Evolutionary conservation across 1,140 invertebrate genomes (phyloP).

Genomic region (Tetragonula clypearis): DNA sequence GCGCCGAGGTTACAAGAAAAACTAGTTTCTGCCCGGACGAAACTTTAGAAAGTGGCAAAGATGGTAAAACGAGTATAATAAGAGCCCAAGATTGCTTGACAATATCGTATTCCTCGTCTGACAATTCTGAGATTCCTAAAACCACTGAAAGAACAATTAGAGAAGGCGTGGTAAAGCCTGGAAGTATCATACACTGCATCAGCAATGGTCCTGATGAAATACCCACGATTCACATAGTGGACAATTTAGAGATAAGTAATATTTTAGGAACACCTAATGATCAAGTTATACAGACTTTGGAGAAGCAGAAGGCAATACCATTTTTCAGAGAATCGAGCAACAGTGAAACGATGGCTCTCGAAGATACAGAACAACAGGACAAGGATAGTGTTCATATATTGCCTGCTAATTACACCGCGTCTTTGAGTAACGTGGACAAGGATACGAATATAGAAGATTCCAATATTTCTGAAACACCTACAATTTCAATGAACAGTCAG

Average conservation of each 20-base stretch:
- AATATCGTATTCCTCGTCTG: slow-evolving; percentile 41
- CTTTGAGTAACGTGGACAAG: slow-evolving; percentile 22
- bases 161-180: slow-evolving; percentile 59
- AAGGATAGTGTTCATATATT: slow-evolving; percentile 20
- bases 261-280: slow-evolving; percentile 54
- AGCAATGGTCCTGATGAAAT: slow-evolving; percentile 72
- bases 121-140: slow-evolving; percentile 29
- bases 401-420: not conserved
- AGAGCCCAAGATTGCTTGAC: slow-evolving; percentile 30
- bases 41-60: slow-evolving; percentile 23
- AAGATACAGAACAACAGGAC: slow-evolving; percentile 18
- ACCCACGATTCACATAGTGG: slow-evolving; percentile 80
- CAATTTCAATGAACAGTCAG: slow-evolving; percentile 21
- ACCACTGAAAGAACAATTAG: slow-evolving; percentile 31
- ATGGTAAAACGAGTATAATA: slow-evolving; percentile 23
- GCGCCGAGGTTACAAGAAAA: not conserved
- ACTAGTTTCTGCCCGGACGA: slow-evolving; percentile 21
- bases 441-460: not conserved
- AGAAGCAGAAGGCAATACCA: slow-evolving; percentile 43
- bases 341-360: not conserved
- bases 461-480: not conserved
- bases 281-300: slow-evolving; percentile 53
- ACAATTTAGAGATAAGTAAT: slow-evolving; percentile 72
- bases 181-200: slow-evolving; percentile 73
- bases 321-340: slow-evolving; percentile 48